Evolutionary conservation across 2,888 invertebrate species (phyloP), one percentile per base, ranked within the genome.

Genomic region (Mongoloraphidia duomilia): DNA sequence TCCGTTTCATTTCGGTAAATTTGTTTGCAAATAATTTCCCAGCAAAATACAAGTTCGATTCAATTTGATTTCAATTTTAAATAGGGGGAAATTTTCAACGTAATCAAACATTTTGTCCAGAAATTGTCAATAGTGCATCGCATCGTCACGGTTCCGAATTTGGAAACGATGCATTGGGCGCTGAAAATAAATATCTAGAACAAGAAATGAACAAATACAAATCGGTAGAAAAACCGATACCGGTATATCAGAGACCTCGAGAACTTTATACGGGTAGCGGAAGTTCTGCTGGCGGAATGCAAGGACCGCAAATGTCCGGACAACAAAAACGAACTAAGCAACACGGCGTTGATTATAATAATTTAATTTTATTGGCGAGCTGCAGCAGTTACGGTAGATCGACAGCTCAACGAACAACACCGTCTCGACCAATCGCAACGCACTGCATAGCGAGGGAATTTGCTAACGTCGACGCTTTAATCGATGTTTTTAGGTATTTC

Each of bases 321-420:
- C 26, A 26, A 26, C 26, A 26, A 26, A 26, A 26, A 26, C 3
- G 26, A 26, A 26, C 26, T 26, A 44, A 44, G 14, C 44, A 44
- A 26, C 44, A 44, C 2, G 44, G 44, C 12, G 44, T 44, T 2
- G 44, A 44, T 34, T 44, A 34, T 44, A 44, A 44, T 34, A 44
- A 44, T 34, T 34, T 44, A 44, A 44, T 44, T 33, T 34, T 44
- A 12, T 36, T 45, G 17, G 38, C 36, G 5, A 26, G 26, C 6
- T 26, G 26, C 26, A 26, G 26, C 26, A 26, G 26, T 26, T 26
- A 26, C 6, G 26, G 26, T 6, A 26, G 26, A 26, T 26, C 26
- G 26, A 26, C 26, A 26, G 26, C 26, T 26, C 26, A 26, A 26
- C 26, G 26, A 6, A 26, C 26, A 6, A 26, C 26, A 6, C 45